A percentile compares a stretch with the other conserved stretches of the same genome.
These are phyloP conservation scores for Mormyrus iriodes DNA, from an alignment of 2,113 vertebrate genomes.

Conservation along the genomic window DNA sequence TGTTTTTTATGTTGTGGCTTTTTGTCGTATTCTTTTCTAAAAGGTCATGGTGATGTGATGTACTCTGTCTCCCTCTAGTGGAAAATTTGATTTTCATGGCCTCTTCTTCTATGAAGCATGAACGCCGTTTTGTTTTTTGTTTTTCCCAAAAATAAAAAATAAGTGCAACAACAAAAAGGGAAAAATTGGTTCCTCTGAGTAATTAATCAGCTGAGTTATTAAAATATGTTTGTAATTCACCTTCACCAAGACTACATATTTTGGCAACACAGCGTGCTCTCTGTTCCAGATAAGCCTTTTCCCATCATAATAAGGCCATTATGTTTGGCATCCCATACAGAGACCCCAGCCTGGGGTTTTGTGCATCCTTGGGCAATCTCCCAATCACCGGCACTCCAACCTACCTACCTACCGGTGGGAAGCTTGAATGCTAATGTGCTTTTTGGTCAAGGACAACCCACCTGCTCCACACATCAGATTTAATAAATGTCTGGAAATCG, in stretches of 20 bases:
- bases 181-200: not conserved
- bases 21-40: not conserved
- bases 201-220: not conserved
- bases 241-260: not conserved
- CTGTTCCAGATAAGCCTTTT: not conserved
- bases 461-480: not conserved
- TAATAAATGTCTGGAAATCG: not conserved
- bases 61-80: constrained; percentile 63
- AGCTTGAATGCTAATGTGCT: not conserved
- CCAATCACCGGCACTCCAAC: not conserved
- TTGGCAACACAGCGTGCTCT: not conserved
- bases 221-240: not conserved
- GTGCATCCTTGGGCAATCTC: not conserved
- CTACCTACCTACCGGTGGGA: not conserved
- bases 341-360: not conserved
- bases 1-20: not conserved
- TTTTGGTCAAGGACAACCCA: not conserved
- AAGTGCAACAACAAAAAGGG: not conserved
- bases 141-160: not conserved
- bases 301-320: not conserved
- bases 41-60: constrained; percentile 32
- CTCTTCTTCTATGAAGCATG: not conserved
- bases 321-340: not conserved
- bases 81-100: constrained; percentile 3
- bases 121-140: not conserved